Evolutionary conservation across 2,113 vertebrate genomes (phyloP).

Genomic region (Pionites leucogaster): DNA sequence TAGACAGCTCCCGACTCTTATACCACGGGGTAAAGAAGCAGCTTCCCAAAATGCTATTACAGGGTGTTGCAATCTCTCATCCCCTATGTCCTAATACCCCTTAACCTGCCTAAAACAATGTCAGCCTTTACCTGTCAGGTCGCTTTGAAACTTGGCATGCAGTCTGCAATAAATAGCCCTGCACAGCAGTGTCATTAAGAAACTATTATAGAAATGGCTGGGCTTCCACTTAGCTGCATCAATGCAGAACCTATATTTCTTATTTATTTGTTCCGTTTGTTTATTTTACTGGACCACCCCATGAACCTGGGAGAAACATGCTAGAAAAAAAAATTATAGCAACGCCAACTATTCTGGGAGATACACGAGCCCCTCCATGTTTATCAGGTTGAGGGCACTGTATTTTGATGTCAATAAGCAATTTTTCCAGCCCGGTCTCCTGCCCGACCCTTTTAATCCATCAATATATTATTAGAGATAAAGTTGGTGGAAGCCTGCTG

Average conservation of each 20-base stretch:
- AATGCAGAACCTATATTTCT: conserved; percentile 71
- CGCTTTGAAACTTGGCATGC: rapidly evolving
- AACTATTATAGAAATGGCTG: conserved; percentile 55
- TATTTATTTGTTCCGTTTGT: conserved; percentile 77
- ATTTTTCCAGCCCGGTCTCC: conserved; percentile 99
- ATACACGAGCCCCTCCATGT: conserved; percentile 95
- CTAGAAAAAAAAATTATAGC: conserved; percentile 82
- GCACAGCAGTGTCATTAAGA: conserved; percentile 43
- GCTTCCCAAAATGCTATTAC: conserved; percentile 32
- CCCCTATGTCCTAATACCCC: neutral
- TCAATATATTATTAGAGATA: conserved; percentile 99
- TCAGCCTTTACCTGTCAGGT: neutral
- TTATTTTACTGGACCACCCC: conserved; percentile 83
- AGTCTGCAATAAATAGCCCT: neutral
- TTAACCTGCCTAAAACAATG: conserved; percentile 10
- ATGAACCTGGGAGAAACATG: conserved; percentile 76
- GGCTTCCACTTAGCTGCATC: conserved; percentile 42
- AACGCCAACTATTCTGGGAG: conserved; percentile 85
- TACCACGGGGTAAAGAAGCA: conserved; percentile 1
- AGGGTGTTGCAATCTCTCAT: conserved; percentile 28
- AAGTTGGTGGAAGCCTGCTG: conserved; percentile 99
- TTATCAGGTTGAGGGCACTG: conserved; percentile 99
- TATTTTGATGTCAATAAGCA: conserved; percentile 99
- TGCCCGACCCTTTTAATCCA: conserved; percentile 99
- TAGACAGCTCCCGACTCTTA: conserved; percentile 42